Percentiles rank a stretch among this genome's conserved stretches.
Evolutionary conservation across 2,888 invertebrate species (phyloP).

Genomic region (Agonopterix alstromeriana): DNA sequence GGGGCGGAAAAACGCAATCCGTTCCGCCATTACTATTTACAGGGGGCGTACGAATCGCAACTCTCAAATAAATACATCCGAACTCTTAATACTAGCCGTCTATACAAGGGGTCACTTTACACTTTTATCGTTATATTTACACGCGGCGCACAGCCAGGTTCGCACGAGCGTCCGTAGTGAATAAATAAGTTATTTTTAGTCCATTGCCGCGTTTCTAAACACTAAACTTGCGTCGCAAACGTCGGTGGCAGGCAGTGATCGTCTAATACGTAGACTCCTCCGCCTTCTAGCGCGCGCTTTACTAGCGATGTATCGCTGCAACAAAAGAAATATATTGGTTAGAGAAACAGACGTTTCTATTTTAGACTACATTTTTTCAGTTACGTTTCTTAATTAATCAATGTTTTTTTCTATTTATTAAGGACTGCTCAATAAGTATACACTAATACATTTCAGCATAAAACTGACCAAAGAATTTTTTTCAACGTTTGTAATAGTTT

Average conservation of each 20-base stretch:
- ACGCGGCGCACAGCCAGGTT: constrained; percentile 73
- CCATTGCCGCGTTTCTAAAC: constrained; percentile 39
- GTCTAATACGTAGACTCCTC: constrained; percentile 84
- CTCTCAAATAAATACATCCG: constrained; percentile 70
- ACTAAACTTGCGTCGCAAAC: constrained; percentile 88
- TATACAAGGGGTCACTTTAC: constrained; percentile 74
- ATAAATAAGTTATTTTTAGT: constrained; percentile 59
- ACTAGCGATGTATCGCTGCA: constrained; percentile 82
- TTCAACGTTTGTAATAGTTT: background rate
- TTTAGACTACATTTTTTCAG: no score
- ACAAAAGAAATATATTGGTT: constrained; percentile 39
- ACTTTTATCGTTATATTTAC: constrained; percentile 71
- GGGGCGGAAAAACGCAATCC: constrained; percentile 53
- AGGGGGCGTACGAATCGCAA: constrained; percentile 58
- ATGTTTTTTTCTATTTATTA: background rate
- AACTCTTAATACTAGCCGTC: constrained; percentile 69
- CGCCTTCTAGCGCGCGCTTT: constrained; percentile 82
- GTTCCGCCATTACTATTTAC: constrained; percentile 65
- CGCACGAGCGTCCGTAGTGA: constrained; percentile 68
- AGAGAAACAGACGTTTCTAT: background rate
- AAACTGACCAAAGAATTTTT: background rate
- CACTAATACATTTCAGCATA: background rate
- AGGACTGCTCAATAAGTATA: background rate
- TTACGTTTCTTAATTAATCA: background rate
- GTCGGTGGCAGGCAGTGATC: constrained; percentile 85